A percentile compares a stretch with the other conserved stretches of the same genome.
Evolutionary conservation across 2,888 invertebrate species (phyloP).

Genomic region (Harpalus rufipes): DNA sequence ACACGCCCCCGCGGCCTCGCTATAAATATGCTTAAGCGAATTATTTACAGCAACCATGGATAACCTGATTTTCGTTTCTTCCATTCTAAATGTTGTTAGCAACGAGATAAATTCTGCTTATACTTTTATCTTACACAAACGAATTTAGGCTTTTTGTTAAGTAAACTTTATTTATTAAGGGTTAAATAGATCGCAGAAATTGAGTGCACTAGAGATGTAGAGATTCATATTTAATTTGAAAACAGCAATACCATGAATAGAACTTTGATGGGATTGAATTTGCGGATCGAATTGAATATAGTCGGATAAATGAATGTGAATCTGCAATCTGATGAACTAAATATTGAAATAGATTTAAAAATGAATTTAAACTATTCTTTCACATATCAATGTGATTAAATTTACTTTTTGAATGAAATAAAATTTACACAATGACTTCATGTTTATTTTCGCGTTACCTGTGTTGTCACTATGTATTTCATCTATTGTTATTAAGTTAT

Average conservation of each 20-base stretch:
- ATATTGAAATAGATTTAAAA: background rate
- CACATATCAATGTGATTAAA: no score
- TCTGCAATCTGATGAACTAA: background rate
- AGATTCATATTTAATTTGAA: slow-evolving; percentile 5
- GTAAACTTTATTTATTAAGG: slow-evolving; percentile 9
- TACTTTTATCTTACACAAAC: slow-evolving; percentile 53
- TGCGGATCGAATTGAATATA: background rate
- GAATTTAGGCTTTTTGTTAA: slow-evolving; percentile 16
- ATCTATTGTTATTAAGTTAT: no score
- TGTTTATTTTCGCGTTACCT: no score
- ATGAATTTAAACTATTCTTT: background rate
- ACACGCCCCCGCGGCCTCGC: slow-evolving; percentile 42
- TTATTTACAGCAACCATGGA: slow-evolving; percentile 60
- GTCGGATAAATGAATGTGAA: background rate
- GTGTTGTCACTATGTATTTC: no score
- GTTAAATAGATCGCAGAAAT: background rate
- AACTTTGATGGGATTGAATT: background rate
- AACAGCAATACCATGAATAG: background rate
- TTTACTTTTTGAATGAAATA: no score
- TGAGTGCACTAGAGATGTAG: background rate
- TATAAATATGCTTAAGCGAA: slow-evolving; percentile 66
- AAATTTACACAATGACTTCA: no score
- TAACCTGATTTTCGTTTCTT: slow-evolving; percentile 65
- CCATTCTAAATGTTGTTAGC: slow-evolving; percentile 63
- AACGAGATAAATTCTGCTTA: slow-evolving; percentile 51